Evolutionary conservation across 2,113 vertebrate species (phyloP).

Genomic region (Monopterus albus): DNA sequence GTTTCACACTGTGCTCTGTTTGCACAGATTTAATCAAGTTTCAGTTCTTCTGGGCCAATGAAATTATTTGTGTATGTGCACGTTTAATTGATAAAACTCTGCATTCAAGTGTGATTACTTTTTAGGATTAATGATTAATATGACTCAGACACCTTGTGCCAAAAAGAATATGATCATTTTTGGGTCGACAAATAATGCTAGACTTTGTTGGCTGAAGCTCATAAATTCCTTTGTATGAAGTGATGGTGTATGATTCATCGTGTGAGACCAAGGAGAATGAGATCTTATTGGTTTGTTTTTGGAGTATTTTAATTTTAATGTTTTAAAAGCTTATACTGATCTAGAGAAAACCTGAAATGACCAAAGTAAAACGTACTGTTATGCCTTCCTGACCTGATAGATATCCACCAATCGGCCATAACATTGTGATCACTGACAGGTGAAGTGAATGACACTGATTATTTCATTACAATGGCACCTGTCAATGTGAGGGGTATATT

Average conservation of each 20-base stretch:
- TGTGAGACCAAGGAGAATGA: neutral
- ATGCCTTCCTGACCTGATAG: no score
- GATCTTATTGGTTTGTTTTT: neutral
- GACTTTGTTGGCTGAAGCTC: neutral
- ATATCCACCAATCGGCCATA: no score
- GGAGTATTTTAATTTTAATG: neutral
- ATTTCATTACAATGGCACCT: no score
- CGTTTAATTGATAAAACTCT: neutral
- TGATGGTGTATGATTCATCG: neutral
- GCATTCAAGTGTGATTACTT: neutral
- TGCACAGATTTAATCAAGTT: conserved; percentile 13
- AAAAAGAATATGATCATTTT: no score
- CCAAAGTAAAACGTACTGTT: neutral
- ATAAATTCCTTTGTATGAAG: no score
- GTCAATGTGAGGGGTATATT: no score
- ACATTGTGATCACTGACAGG: no score
- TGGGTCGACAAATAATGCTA: no score
- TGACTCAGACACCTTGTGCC: neutral
- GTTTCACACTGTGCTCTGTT: neutral
- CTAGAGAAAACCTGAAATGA: neutral
- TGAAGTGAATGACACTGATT: no score
- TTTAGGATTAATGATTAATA: neutral
- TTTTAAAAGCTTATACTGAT: neutral
- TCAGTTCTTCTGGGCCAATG: neutral
- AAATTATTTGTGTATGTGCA: neutral